Evolutionary conservation across 2,888 invertebrate genomes (phyloP).

Genomic region (Eurois occulta): DNA sequence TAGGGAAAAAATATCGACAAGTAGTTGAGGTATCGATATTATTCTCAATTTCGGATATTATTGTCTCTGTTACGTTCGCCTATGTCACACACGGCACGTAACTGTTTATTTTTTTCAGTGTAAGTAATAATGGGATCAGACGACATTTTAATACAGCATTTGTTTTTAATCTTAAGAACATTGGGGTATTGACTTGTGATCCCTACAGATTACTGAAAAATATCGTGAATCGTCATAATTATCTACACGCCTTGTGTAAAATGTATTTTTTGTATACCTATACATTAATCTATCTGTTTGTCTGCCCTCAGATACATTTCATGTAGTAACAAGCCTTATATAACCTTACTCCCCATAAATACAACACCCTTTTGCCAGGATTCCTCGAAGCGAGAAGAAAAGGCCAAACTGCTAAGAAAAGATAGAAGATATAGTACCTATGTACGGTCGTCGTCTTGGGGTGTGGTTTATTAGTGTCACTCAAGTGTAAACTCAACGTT

Average conservation of each 20-base stretch:
- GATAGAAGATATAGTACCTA: constrained; percentile 7
- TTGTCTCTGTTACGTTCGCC: neutral
- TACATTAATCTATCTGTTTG: neutral
- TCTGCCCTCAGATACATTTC: neutral
- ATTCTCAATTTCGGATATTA: constrained; percentile 4
- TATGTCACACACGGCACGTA: neutral
- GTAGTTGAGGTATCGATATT: neutral
- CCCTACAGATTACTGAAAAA: neutral
- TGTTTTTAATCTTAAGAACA: neutral
- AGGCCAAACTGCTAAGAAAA: constrained; percentile 7
- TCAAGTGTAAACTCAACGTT: constrained; percentile 33
- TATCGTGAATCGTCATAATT: neutral
- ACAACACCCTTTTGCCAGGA: neutral
- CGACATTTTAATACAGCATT: neutral
- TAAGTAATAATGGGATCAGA: neutral
- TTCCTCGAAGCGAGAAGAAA: neutral
- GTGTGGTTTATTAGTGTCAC: constrained; percentile 18
- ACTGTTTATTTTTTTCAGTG: neutral
- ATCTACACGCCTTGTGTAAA: neutral
- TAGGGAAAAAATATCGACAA: constrained; percentile 1
- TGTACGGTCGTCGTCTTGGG: neutral
- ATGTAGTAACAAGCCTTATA: neutral
- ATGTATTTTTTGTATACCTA: neutral
- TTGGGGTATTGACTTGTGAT: neutral
- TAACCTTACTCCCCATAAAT: constrained; percentile 5